Conservation (phyloP, 2,888 invertebrate genomes). For the Brachycybe producta region DNA sequence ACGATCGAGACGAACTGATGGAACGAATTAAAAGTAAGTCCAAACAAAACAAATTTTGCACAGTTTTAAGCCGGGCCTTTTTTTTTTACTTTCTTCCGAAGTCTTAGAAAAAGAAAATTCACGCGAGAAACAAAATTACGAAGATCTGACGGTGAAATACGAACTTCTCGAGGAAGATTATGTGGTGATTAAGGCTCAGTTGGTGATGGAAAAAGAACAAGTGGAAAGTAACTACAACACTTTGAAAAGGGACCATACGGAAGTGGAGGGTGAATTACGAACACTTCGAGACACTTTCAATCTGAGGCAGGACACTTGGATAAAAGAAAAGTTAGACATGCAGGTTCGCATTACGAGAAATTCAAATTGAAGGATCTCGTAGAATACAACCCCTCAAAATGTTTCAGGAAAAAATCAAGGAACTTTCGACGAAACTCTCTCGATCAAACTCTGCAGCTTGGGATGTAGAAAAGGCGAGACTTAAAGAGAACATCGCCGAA, state of each 20-base stretch:
- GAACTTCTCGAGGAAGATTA: conserved; percentile 73
- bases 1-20: conserved; percentile 35
- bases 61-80: too few species aligned
- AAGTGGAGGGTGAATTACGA: conserved; percentile 50
- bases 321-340: conserved; percentile 53
- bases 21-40: conserved; percentile 47
- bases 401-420: conserved; percentile 39
- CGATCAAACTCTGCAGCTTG: conserved; percentile 33
- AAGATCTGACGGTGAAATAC: conserved; percentile 66
- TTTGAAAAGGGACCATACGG: conserved; percentile 48
- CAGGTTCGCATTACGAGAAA: too few species aligned
- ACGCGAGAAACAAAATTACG: conserved; percentile 57
- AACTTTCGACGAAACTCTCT: conserved; percentile 30
- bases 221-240: conserved; percentile 52
- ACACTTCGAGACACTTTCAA: conserved; percentile 50
- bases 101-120: conserved; percentile 54
- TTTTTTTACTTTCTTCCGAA: neutral
- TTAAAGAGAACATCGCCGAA: conserved; percentile 57
- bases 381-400: neutral
- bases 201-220: conserved; percentile 68
- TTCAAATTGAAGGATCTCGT: neutral
- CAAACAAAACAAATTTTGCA: neutral
- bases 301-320: conserved; percentile 53
- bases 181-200: conserved; percentile 64
- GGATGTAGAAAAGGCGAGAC: conserved; percentile 53